Conservation (phyloP, 1,140 invertebrate species). For the Euschistus heros region DNA sequence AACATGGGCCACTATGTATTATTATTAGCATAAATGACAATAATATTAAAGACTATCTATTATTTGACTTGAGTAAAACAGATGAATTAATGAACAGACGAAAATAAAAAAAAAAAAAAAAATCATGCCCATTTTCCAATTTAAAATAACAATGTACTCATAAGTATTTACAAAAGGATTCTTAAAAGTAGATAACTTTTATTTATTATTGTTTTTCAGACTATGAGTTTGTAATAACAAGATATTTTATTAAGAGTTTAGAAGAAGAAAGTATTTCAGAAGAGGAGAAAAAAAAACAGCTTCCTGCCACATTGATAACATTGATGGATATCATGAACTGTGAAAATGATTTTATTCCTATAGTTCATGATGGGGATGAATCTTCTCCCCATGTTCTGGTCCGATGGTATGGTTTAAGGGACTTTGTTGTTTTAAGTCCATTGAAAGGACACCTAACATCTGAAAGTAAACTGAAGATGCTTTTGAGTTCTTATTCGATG, state of each 20-base stretch:
- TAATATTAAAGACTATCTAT: too few relatives aligned
- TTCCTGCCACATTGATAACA: conserved; percentile 37
- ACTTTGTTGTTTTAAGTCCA: conserved; percentile 71
- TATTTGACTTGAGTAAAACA: too few relatives aligned
- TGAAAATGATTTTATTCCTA: conserved; percentile 54
- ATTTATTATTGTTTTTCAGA: conserved; percentile 40
- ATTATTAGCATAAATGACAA: too few relatives aligned
- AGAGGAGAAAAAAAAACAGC: conserved; percentile 7
- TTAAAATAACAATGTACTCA: too few relatives aligned
- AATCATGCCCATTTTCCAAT: too few relatives aligned
- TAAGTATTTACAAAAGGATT: too few relatives aligned
- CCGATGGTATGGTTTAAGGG: conserved; percentile 67
- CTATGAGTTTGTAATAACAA: conserved; percentile 48
- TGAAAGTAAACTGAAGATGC: conserved; percentile 71
- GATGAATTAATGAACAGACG: too few relatives aligned
- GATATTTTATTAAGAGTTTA: conserved; percentile 32
- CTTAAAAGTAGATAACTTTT: too few relatives aligned
- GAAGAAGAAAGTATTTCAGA: conserved; percentile 27
- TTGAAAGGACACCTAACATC: conserved; percentile 47
- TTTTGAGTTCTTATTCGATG: conserved; percentile 74
- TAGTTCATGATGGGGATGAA: conserved; percentile 41
- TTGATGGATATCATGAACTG: conserved; percentile 45
- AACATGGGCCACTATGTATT: too few relatives aligned
- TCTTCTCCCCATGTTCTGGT: conserved; percentile 45
- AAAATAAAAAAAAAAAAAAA: too few relatives aligned